A percentile compares a stretch with the other conserved stretches of the same genome.
Evolutionary conservation across 2,797 vertebrate genomes (phyloP).

Genomic region (Lepilemur ruficaudatus): DNA sequence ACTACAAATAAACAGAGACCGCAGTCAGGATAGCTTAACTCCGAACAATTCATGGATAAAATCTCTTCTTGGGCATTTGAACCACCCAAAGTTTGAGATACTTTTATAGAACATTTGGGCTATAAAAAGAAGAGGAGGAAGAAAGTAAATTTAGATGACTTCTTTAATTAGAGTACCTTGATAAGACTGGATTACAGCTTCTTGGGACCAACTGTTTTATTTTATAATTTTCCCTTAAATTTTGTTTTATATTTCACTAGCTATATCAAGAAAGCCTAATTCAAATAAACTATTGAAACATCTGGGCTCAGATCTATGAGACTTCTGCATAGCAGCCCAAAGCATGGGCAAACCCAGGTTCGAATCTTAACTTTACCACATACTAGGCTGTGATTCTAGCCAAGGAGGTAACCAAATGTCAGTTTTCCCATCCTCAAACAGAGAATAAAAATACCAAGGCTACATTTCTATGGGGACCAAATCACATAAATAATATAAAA

Average conservation of each 20-base stretch:
- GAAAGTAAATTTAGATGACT: background rate
- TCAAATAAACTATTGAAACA: background rate
- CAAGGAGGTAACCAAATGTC: background rate
- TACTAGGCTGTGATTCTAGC: background rate
- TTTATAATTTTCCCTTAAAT: background rate
- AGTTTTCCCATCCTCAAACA: background rate
- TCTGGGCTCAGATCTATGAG: rapidly evolving
- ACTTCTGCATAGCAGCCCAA: rapidly evolving
- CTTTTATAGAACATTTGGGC: background rate
- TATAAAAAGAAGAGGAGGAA: background rate
- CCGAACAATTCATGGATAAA: background rate
- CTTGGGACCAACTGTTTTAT: background rate
- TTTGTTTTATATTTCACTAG: background rate
- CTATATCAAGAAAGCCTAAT: background rate
- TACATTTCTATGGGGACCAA: background rate
- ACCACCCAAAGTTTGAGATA: background rate
- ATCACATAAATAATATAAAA: background rate
- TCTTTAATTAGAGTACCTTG: background rate
- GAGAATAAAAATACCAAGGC: background rate
- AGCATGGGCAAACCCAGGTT: background rate
- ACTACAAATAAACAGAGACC: background rate
- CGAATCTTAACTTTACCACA: background rate
- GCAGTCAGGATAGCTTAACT: background rate
- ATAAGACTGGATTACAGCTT: background rate
- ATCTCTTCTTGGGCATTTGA: background rate